Percentiles rank a stretch among this genome's conserved stretches.
These are phyloP conservation scores for Cylindroiulus punctatus DNA, from an alignment of 2,888 invertebrate genomes.

Conservation along the genomic window DNA sequence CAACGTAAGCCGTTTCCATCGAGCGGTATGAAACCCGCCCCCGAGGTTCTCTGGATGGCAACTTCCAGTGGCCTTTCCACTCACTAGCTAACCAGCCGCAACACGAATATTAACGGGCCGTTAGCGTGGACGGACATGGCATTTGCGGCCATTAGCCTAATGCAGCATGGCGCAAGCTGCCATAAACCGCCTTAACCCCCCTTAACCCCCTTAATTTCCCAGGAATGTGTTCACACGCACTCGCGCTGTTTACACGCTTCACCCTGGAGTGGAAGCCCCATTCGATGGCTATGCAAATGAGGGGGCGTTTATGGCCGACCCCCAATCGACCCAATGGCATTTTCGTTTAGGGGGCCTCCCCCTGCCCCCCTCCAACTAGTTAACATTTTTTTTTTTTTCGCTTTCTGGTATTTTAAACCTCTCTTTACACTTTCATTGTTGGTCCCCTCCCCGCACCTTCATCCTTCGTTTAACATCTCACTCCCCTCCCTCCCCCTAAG, in stretches of 20 bases:
- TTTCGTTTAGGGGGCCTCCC: background rate
- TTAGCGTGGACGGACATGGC: no score
- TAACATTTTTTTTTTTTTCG: background rate
- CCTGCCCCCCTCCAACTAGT: background rate
- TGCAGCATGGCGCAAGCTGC: background rate
- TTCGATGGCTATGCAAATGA: background rate
- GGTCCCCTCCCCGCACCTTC: constrained; percentile 15
- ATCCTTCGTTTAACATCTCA: constrained; percentile 48
- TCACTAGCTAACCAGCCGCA: no score
- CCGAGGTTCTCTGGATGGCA: no score
- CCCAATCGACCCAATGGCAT: background rate
- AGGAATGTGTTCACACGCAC: background rate
- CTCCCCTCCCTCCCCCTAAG: constrained; percentile 42
- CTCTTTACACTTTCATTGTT: constrained; percentile 19
- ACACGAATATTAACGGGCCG: no score
- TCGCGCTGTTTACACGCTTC: background rate
- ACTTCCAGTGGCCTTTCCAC: no score
- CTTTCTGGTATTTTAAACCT: background rate
- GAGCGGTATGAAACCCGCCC: no score
- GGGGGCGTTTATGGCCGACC: background rate
- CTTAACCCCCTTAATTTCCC: background rate
- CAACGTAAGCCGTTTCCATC: no score
- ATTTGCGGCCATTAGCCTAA: no score
- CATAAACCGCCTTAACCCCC: background rate
- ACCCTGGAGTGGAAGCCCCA: background rate